These are phyloP conservation scores for Crotalus helleri DNA, from an alignment of 2,113 vertebrate genomes.

Conservation along the genomic window DNA sequence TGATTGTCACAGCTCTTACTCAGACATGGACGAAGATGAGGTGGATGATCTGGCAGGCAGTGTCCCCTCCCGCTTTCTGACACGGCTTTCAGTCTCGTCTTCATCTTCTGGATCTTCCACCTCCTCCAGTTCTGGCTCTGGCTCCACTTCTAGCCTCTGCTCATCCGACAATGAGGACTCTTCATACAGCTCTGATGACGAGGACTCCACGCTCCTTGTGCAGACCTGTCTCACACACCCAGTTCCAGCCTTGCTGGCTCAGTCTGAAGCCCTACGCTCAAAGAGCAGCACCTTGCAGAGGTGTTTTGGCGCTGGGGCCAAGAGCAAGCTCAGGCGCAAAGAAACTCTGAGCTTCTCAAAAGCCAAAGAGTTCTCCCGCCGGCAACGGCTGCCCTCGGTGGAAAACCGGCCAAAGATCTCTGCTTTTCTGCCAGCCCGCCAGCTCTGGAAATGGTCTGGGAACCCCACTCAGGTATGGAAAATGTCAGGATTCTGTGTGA, in stretches of 20 bases:
- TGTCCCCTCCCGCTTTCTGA: conserved; percentile 82
- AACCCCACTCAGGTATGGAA: conserved; percentile 89
- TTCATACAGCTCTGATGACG: conserved; percentile 93
- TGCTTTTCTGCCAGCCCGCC: conserved; percentile 84
- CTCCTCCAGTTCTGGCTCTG: conserved; percentile 89
- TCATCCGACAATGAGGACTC: conserved; percentile 96
- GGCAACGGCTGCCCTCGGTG: conserved; percentile 83
- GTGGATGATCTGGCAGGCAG: conserved; percentile 73
- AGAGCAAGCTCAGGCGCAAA: conserved; percentile 83
- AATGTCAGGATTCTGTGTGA: neutral
- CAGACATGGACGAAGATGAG: conserved; percentile 87
- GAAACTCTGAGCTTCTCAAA: conserved; percentile 80
- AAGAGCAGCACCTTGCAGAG: conserved; percentile 76
- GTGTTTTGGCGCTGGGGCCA: conserved; percentile 78
- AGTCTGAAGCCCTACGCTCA: conserved; percentile 76
- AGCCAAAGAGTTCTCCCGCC: conserved; percentile 87
- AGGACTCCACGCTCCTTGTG: conserved; percentile 85
- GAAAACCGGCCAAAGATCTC: conserved; percentile 90
- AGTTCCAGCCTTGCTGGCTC: conserved; percentile 77
- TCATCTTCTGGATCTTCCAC: conserved; percentile 94
- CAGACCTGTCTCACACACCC: conserved; percentile 90
- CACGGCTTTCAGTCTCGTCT: conserved; percentile 87
- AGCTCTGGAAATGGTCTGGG: conserved; percentile 96
- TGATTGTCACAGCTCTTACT: conserved; percentile 91
- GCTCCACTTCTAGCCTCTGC: conserved; percentile 91